phyloP scores from a whole-genome alignment of 2,888 invertebrate species.

The Heliconius cydno region DNA sequence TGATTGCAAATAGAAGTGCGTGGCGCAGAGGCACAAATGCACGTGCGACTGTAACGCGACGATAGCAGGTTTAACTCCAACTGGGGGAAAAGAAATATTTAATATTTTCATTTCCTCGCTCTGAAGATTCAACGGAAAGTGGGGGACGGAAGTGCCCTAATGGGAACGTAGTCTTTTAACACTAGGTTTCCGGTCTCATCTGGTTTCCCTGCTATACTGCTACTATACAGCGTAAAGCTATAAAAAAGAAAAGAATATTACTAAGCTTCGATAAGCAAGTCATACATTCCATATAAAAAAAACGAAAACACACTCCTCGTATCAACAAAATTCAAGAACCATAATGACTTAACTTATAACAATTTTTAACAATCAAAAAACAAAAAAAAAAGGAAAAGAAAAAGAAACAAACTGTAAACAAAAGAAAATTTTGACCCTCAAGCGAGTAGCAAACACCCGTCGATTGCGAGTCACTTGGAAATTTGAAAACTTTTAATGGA shows the following conservation, averaged over 20 bases:
- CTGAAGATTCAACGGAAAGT: no score
- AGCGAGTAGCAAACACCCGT: slow-evolving; percentile 24
- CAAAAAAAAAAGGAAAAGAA: background rate
- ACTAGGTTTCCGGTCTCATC: no score
- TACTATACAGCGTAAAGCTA: no score
- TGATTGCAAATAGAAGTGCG: background rate
- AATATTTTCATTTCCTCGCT: no score
- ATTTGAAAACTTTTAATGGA: slow-evolving; percentile 52
- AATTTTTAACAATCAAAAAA: slow-evolving; percentile 26
- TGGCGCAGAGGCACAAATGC: no score
- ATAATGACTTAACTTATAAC: slow-evolving; percentile 20
- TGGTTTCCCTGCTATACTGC: no score
- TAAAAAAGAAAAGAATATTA: no score
- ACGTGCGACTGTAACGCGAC: no score
- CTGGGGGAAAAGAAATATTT: no score
- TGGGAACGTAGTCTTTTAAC: no score
- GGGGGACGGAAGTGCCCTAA: no score
- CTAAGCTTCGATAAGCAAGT: background rate
- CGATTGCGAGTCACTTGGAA: slow-evolving; percentile 46
- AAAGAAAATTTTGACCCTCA: slow-evolving; percentile 35
- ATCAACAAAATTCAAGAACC: background rate
- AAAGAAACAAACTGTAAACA: slow-evolving; percentile 24
- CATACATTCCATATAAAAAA: background rate
- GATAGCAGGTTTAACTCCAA: no score
- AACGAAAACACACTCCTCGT: background rate